Evolutionary conservation across 1,140 invertebrate species (phyloP), one percentile per base, ranked within the genome.

Genomic region (Zaprionus inermis): DNA sequence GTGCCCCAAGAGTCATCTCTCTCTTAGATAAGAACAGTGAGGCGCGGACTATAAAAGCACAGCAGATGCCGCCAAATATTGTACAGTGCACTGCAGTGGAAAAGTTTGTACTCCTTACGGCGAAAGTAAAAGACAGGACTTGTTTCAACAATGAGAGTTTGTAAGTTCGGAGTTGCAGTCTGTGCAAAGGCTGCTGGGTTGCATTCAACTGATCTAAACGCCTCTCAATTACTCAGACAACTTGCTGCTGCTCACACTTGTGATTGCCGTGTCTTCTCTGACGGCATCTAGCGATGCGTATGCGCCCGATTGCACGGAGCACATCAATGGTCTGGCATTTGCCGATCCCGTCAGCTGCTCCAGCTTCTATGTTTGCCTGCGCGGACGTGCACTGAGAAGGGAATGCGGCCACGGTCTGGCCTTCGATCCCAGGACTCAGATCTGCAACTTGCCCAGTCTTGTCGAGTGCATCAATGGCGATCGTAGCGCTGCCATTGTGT

Each of bases 341-440:
- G 59, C 80, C 9, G 81, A 83, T 54, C 80, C 79, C 5, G 16
- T 41, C 0, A 83, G 80, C 34, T 83, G 81, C 38, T 79, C 81
- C 18, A 67, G 81, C 46, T 83, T 76, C 36, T 79, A 73, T 56
- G 57, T 83, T 3, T 83, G 81, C 55, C 60, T 76, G n/a, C 76
- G 81, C 5, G 81, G 81, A 9, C 51, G 66, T 18, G 72, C 80
- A 9, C 38, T 83, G 1, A 51, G 80, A 16, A 68, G 69, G 34
- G 72, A 83, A 22, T 83, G 81, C 30, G 36, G 36, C 5, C 61
- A 58, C 30, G 80, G 79, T 9, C 68, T 83, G 1, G 70, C 16
- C 20, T 83, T 79, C 24, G 80, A 83, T 28, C 67, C 72, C 2
- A 69, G 49, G 16, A 60, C 72, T 3, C 80, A 82, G 16, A 36